Evolutionary conservation across 2,797 vertebrate species (phyloP), one percentile per base, ranked within the genome.

Genomic region (Chaunax sp.): DNA sequence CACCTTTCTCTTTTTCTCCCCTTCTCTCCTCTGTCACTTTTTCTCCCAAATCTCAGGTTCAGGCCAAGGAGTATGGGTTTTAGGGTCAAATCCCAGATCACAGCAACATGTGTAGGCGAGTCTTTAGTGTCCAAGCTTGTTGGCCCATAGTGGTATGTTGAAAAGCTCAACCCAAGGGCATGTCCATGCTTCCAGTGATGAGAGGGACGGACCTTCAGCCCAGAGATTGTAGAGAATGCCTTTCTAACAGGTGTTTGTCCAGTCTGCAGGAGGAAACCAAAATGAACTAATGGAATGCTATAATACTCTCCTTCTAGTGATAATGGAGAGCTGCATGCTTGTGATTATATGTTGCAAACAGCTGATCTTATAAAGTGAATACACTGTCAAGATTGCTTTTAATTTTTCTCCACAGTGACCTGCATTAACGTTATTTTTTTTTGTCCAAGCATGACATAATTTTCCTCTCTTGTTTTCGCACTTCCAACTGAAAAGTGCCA

Each of bases 71-170:
- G 40, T 66, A 38, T 63, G 51, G 44, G 13, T 51, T 68, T 46
- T 66, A 56, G 23, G 56, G 66, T 65, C 43, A 71, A 61, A 71
- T 25, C 30, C 49, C 49, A 64, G 28, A 41, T 51, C 64, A 67
- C 56, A 69, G 41, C 54, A 68, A 52, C 69, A 67, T 63, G 66
- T 65, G 44, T 63, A 40, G 23, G 14, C 28, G 50, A 63, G 51
- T 64, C 56, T 52, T 63, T 60, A 40, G 44, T 46, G 28, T 60
- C 40, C 57, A 28, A 41, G 61, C 45, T 54, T 52, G n/a, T 66
- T 62, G 61, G 55, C 50, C 30, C 69, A 90, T 89, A 86, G n/a
- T n/a, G n/a, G n/a, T n/a, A 81, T 90, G 67, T 94, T 94, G 88
- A 81, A 94, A 89, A 60, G 38, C 54, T 35, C 55, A 56, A 56